Evolutionary conservation across 1,140 invertebrate species (phyloP), one percentile per base, ranked within the genome.

Genomic region (Drosophila malerkotliana): DNA sequence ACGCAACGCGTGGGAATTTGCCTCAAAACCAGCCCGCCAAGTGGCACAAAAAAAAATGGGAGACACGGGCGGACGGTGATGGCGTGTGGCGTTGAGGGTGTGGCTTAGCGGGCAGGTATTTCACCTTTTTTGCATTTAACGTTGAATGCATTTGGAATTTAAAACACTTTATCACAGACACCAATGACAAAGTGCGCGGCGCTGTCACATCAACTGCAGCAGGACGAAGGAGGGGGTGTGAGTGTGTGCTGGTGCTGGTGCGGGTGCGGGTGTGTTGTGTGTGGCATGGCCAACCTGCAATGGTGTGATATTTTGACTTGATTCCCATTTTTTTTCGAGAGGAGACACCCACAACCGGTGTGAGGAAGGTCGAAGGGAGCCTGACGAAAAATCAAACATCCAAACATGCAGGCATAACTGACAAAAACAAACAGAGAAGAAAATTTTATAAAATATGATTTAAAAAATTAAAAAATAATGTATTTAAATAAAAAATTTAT

Each of bases 91-190:
- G 18, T 18, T 37, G 34, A 32, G 21, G 39, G 62, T 54, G 58
- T 57, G 60, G 41, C 10, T 59, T 51, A 28, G 34, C 30, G 48
- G 59, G 24, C 60, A 51, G 61, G 64, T 63, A 55, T 68, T 74
- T 71, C 62, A 72, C 51, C 73, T 78, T 85, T 78, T 75, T 81
- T 58, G 68, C 71, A 83, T 87, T 87, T 79, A 88, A 79, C 79
- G 84, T 79, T 76, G 79, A 88, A 82, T 87, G 83, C 83, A 79
- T 87, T 87, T 88, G 71, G 79, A 82, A 81, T 88, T 88, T 79
- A 88, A 87, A 88, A 71, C 83, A 88, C 83, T 88, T 88, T 83
- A 83, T 88, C 83, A 87, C 75, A 72, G 83, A 56, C 79, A 76
- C 62, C 66, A 77, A 76, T 87, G 82, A 87, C 82, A 88, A 88